phyloP scores from a whole-genome alignment of 2,888 invertebrate genomes.

The Sphinx pinastri region DNA sequence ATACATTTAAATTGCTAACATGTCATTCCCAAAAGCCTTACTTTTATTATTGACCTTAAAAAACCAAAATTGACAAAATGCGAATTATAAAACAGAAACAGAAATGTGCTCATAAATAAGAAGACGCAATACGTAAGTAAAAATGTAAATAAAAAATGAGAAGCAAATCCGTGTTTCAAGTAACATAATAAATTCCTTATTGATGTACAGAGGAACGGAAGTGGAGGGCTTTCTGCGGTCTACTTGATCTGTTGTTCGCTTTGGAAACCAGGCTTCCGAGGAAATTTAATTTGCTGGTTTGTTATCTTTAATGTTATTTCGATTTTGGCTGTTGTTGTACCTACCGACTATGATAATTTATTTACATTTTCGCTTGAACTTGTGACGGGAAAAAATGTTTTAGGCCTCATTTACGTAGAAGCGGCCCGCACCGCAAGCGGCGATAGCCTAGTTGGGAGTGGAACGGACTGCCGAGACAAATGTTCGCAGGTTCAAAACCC shows the following conservation, averaged over 20 bases:
- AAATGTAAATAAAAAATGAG: not conserved
- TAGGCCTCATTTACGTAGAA: no score
- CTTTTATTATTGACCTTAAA: no score
- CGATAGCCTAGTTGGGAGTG: no score
- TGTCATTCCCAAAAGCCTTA: no score
- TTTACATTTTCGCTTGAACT: no score
- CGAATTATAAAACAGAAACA: not conserved
- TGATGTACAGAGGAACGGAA: not conserved
- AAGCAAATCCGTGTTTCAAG: not conserved
- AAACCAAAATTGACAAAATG: not conserved
- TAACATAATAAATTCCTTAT: slow-evolving; percentile 15
- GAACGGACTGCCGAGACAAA: no score
- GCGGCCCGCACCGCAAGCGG: no score
- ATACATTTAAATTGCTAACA: no score
- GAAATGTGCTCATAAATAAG: no score
- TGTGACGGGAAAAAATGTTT: no score
- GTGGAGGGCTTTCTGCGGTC: slow-evolving; percentile 6
- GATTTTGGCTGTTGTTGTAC: not conserved
- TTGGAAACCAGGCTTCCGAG: not conserved
- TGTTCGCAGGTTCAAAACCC: no score
- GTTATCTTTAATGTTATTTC: not conserved
- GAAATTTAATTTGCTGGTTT: not conserved
- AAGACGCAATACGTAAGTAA: not conserved
- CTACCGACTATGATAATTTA: no score
- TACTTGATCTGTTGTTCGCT: not conserved